These are phyloP conservation scores for Sisyra terminalis DNA, from an alignment of 2,888 invertebrate species.

Conservation along the genomic window DNA sequence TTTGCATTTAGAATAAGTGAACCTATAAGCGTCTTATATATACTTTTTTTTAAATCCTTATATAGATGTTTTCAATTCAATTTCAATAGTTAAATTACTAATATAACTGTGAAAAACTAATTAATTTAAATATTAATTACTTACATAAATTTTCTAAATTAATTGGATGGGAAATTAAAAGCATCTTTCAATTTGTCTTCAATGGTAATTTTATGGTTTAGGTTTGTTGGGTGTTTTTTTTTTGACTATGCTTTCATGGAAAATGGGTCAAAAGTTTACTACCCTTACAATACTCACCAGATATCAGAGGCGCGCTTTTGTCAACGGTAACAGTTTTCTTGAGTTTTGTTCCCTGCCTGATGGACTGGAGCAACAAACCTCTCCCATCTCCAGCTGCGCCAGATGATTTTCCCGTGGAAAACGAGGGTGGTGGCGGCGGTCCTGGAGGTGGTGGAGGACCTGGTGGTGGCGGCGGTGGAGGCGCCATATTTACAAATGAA, in stretches of 20 bases:
- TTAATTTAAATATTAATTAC: no score
- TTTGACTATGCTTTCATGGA: neutral
- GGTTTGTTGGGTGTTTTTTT: neutral
- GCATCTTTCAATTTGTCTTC: no score
- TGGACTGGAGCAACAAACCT: slow-evolving; percentile 60
- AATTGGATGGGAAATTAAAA: no score
- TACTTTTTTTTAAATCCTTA: no score
- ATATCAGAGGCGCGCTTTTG: slow-evolving; percentile 66
- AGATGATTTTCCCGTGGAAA: slow-evolving; percentile 27
- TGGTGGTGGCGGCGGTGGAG: slow-evolving; percentile 47
- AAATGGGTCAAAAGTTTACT: slow-evolving; percentile 4
- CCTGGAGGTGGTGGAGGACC: slow-evolving; percentile 47
- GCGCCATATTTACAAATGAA: slow-evolving; percentile 16
- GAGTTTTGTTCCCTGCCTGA: slow-evolving; percentile 63
- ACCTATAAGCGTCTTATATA: no score
- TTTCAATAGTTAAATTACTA: no score
- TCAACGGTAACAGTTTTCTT: slow-evolving; percentile 83
- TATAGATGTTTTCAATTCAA: no score
- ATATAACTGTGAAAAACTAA: no score
- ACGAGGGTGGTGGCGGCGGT: slow-evolving; percentile 35
- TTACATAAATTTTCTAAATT: no score
- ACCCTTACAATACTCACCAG: slow-evolving; percentile 34
- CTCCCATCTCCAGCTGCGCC: slow-evolving; percentile 38
- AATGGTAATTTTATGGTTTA: no score
- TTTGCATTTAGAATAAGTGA: no score